These are phyloP conservation scores for Sesia apiformis DNA, from an alignment of 2,888 invertebrate species.

Conservation along the genomic window DNA sequence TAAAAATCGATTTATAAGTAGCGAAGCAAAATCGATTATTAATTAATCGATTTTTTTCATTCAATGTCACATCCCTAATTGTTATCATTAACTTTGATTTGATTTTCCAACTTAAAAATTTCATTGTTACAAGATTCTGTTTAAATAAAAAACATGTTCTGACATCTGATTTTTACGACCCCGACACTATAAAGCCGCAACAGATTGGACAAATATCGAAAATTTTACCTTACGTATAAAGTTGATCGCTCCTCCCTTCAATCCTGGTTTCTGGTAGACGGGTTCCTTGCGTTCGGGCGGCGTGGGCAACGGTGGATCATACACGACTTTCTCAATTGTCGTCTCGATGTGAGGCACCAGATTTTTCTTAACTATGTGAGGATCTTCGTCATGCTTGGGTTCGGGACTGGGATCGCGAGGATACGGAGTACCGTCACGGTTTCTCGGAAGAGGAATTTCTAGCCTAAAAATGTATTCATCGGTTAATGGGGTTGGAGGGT, in stretches of 20 bases:
- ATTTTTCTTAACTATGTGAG: constrained; percentile 48
- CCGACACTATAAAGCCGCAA: too few species aligned
- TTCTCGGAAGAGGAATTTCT: constrained; percentile 42
- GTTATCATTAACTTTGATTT: too few species aligned
- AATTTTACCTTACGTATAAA: neutral
- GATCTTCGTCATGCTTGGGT: constrained; percentile 37
- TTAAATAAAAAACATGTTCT: too few species aligned
- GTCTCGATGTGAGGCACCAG: constrained; percentile 51
- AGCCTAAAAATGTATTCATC: constrained; percentile 62
- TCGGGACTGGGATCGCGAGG: constrained; percentile 28
- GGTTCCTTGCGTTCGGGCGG: constrained; percentile 35
- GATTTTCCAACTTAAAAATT: too few species aligned
- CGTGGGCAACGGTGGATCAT: constrained; percentile 46
- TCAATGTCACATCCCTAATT: too few species aligned
- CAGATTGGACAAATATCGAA: neutral
- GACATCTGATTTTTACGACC: too few species aligned
- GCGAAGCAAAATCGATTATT: too few species aligned
- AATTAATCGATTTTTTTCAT: too few species aligned
- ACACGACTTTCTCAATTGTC: constrained; percentile 37
- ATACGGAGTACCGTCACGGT: constrained; percentile 25
- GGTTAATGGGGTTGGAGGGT: constrained; percentile 52
- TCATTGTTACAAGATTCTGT: too few species aligned
- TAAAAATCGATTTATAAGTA: too few species aligned
- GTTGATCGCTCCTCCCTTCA: constrained; percentile 24
- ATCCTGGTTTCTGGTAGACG: constrained; percentile 34